Evolutionary conservation across 92 coral and sea anemone genomes (phyloP).

Genomic region (Parazoanthus atlanticus): DNA sequence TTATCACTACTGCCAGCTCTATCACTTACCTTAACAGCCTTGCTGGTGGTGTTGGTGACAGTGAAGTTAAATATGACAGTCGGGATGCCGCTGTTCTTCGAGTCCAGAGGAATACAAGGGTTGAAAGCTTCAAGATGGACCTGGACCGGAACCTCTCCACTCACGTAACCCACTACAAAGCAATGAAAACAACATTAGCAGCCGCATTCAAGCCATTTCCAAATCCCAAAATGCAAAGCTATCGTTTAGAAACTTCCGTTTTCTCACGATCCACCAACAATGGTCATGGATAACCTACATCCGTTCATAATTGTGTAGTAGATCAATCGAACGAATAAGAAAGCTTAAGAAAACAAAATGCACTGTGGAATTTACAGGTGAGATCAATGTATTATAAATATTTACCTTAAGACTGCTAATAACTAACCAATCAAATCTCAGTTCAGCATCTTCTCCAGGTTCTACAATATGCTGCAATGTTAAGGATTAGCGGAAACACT

Average conservation of each 20-base stretch:
- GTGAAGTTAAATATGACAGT: slow-evolving; percentile 82
- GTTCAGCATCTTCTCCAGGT: neutral
- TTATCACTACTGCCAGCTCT: neutral
- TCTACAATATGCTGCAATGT: too few species aligned
- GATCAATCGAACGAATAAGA: neutral
- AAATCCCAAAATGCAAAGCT: neutral
- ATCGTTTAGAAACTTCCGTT: neutral
- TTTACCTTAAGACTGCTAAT: too few species aligned
- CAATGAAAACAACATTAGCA: neutral
- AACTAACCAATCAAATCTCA: too few species aligned
- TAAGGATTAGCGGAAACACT: too few species aligned
- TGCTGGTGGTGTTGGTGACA: slow-evolving; percentile 68
- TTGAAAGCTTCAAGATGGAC: slow-evolving; percentile 90
- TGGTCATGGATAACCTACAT: neutral
- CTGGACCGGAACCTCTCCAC: slow-evolving; percentile 80
- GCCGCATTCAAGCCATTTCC: neutral
- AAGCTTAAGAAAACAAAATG: neutral
- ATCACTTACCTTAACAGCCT: slow-evolving; percentile 63
- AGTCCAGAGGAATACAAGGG: slow-evolving; percentile 85
- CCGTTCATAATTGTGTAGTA: too few species aligned
- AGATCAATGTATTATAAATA: neutral
- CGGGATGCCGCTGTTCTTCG: slow-evolving; percentile 93
- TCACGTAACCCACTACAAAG: slow-evolving; percentile 68
- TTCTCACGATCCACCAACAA: neutral
- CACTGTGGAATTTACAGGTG: neutral